Conservation (phyloP, 2,797 vertebrate species). For the Decapterus maruadsi region DNA sequence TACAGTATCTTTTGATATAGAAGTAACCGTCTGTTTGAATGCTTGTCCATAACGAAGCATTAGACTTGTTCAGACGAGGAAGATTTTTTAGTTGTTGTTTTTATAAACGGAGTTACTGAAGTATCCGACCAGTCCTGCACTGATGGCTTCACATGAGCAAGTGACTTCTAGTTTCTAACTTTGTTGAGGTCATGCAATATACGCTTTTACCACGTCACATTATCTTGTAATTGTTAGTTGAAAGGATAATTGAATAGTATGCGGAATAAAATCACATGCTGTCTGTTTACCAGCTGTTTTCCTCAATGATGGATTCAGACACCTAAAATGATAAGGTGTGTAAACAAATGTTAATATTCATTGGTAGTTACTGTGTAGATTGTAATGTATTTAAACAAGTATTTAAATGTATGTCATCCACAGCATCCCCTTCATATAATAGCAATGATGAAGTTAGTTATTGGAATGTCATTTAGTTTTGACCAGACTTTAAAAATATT, state of each 20-base stretch:
- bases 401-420: background rate
- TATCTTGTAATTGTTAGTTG: conserved; percentile 4
- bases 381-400: background rate
- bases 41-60: background rate
- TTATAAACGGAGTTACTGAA: background rate
- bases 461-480: background rate
- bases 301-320: background rate
- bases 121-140: background rate
- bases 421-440: too few species aligned
- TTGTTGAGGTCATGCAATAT: conserved; percentile 5
- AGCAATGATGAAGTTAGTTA: background rate
- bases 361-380: background rate
- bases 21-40: background rate
- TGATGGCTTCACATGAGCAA: background rate
- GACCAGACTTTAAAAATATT: background rate
- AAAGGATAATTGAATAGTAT: conserved; percentile 4
- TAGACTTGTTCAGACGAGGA: background rate
- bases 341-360: background rate
- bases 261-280: background rate
- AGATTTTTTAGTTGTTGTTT: too few species aligned
- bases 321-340: conserved; percentile 3
- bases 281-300: conserved; percentile 6
- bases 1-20: background rate
- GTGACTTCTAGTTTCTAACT: background rate
- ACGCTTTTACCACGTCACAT: background rate